Conservation (phyloP, 2,888 invertebrate genomes). For the Xestia sexstrigata region DNA sequence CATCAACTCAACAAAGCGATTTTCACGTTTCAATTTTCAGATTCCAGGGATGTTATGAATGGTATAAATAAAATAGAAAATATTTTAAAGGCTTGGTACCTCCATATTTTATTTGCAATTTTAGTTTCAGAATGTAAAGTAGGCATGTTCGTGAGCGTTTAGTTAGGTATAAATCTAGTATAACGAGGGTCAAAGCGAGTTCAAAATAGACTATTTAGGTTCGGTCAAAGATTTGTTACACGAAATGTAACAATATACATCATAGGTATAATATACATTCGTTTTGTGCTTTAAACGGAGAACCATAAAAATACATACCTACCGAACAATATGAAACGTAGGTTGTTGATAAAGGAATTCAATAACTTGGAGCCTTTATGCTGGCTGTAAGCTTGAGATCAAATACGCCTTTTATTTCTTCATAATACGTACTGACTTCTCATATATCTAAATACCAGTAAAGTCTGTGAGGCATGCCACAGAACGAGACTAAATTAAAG, state of each 20-base stretch:
- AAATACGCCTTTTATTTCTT: conserved; percentile 58
- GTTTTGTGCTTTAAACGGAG: conserved; percentile 8
- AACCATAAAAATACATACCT: conserved; percentile 28
- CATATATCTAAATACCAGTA: neutral
- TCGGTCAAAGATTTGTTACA: conserved; percentile 6
- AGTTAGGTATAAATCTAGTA: conserved; percentile 29
- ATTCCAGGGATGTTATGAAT: conserved; percentile 10
- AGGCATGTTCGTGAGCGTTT: conserved; percentile 18
- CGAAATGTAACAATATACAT: neutral
- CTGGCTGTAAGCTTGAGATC: conserved; percentile 50
- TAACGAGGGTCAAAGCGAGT: conserved; percentile 30
- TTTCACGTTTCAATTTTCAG: conserved; percentile 28
- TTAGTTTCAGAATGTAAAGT: conserved; percentile 32
- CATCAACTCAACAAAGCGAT: neutral
- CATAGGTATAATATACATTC: neutral
- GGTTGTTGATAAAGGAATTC: conserved; percentile 58
- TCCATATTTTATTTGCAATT: conserved; percentile 24
- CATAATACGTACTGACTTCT: neutral
- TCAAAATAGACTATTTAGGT: conserved; percentile 26
- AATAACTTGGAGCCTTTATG: conserved; percentile 58
- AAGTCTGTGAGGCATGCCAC: neutral
- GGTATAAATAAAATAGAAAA: conserved; percentile 9
- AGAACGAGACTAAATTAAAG: neutral
- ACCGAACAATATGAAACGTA: conserved; percentile 14
- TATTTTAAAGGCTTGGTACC: conserved; percentile 12